Evolutionary conservation across 1,140 invertebrate species (phyloP), one percentile per base, ranked within the genome.

Genomic region (Brachionus rubens): DNA sequence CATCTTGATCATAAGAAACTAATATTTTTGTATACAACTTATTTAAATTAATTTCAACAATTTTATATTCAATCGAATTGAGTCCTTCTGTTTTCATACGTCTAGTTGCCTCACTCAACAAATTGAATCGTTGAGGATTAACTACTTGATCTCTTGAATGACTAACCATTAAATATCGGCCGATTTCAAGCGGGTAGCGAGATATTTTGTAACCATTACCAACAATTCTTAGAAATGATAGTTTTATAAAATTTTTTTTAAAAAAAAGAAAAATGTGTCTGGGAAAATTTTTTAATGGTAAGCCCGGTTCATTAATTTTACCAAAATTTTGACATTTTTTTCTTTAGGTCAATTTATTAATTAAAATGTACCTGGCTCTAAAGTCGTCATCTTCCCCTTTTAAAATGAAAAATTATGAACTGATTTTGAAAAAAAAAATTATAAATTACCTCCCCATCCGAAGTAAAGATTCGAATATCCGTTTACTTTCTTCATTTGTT

Each of bases 61-160:
- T 77, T n/a, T 78, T 56, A 76, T 84, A 86, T 62, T 80, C 78
- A 9, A 82, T 79, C 6, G 83, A 83, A 72, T 85, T 86, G 26
- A 86, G 80, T 2, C 85, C 85, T 76, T 86, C 85, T 1, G 21
- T 28, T 19, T 56, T 46, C 9, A 75, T 46, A 12, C 72, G 28
- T n/a, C 12, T 40, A 30, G 30, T 30, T 41, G 48, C 33, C 56
- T 30, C 40, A 41, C 36, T 33, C 1, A 75, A 30, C 16, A 75
- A 54, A 41, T 75, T 56, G 30, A 14, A 72, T 9, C 59, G 14
- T 28, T 65, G 19, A 3, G 59, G 36, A 65, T 65, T 65, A n/a
- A 43, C 4, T 40, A 19, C 21, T 65, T 43, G 59, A 65, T 65
- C 59, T 65, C 41, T 65, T 24, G 16, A 7, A 47, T 75, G 72